These are phyloP conservation scores for Spisula subtruncata DNA, from an alignment of 2,888 invertebrate genomes.

Conservation along the genomic window DNA sequence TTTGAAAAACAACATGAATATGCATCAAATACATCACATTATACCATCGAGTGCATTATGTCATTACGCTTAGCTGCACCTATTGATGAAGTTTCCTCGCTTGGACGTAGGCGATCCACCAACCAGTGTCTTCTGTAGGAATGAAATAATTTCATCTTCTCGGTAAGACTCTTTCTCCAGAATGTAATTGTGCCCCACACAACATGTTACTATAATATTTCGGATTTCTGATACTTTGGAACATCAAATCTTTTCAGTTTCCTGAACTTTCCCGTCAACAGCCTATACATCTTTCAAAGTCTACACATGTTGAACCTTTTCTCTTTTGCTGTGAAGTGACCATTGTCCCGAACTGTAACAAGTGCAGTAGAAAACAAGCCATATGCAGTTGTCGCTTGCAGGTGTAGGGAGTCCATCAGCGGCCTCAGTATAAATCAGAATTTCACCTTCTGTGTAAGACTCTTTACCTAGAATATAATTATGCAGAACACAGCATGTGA, in stretches of 20 bases:
- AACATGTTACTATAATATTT: constrained; percentile 46
- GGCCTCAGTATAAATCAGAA: too few relatives aligned
- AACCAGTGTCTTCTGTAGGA: too few relatives aligned
- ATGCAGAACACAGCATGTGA: constrained; percentile 32
- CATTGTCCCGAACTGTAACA: constrained; percentile 58
- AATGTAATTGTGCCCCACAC: not conserved
- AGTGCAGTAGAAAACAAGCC: constrained; percentile 41
- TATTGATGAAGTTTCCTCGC: too few relatives aligned
- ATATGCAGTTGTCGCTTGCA: constrained; percentile 58
- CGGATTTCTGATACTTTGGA: too few relatives aligned
- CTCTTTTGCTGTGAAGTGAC: too few relatives aligned
- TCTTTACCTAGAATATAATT: constrained; percentile 28
- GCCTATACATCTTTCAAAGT: constrained; percentile 38
- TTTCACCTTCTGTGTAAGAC: not conserved
- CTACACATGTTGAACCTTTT: constrained; percentile 27
- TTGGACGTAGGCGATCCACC: too few relatives aligned
- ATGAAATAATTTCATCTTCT: not conserved
- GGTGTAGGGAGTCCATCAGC: too few relatives aligned
- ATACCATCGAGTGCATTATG: too few relatives aligned
- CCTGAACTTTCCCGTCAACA: too few relatives aligned
- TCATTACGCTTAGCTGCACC: not conserved
- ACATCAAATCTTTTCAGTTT: too few relatives aligned
- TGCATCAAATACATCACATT: too few relatives aligned
- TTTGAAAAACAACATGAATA: too few relatives aligned
- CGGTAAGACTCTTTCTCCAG: not conserved